phyloP scores from a whole-genome alignment of 2,797 vertebrate species.

The Alca torda region DNA sequence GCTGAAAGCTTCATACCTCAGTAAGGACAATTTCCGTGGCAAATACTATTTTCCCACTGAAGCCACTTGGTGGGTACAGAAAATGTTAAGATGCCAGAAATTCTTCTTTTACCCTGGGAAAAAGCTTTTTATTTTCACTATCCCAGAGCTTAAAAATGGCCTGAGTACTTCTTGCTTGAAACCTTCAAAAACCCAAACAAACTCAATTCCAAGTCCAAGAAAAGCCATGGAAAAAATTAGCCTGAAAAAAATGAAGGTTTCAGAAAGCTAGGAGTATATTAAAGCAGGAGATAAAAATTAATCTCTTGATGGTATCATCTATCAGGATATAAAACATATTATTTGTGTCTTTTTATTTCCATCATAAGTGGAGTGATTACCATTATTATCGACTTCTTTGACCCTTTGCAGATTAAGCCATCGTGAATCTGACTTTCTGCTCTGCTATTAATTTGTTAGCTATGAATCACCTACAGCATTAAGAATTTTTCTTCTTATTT shows the following conservation, averaged over 20 bases:
- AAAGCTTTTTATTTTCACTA: constrained; percentile 32
- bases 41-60: constrained; percentile 34
- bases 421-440: not conserved
- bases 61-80: constrained; percentile 21
- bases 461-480: not conserved
- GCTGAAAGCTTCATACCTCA: constrained; percentile 14
- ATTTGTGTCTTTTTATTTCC: not conserved
- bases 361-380: not conserved
- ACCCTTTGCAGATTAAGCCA: not conserved
- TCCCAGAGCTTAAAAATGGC: constrained; percentile 10
- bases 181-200: not conserved
- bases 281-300: not conserved
- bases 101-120: constrained; percentile 47
- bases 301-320: not conserved
- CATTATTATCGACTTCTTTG: not conserved
- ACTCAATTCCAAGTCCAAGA: not conserved
- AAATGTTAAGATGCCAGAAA: constrained; percentile 48
- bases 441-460: not conserved
- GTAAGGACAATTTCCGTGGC: not conserved
- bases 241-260: not conserved
- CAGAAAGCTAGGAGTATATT: not conserved
- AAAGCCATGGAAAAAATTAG: not conserved
- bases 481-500: not conserved
- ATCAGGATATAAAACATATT: not conserved
- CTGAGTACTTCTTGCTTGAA: not conserved